These are phyloP conservation scores for Elaphurus davidianus DNA, from an alignment of 2,113 vertebrate species.

Conservation along the genomic window DNA sequence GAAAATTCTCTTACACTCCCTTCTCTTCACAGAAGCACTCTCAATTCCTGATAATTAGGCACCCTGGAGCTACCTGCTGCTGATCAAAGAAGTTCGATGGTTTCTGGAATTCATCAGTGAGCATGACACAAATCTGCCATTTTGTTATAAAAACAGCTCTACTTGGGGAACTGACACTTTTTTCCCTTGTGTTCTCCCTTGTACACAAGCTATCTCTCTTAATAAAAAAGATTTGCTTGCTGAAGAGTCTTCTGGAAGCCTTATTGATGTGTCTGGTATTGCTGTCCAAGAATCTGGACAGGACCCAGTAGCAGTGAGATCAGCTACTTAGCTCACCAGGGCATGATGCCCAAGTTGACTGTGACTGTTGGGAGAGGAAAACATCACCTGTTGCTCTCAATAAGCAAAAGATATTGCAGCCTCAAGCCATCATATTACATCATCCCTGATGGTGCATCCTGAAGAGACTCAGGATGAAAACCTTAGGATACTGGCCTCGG, in stretches of 20 bases:
- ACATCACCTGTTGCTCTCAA: background rate
- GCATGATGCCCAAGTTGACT: background rate
- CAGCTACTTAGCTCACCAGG: background rate
- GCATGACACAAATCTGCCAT: background rate
- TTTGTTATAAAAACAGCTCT: background rate
- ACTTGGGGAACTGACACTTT: background rate
- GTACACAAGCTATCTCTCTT: background rate
- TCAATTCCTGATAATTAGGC: background rate
- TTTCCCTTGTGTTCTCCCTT: background rate
- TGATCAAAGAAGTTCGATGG: background rate
- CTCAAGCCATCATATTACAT: background rate
- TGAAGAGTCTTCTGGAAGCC: background rate
- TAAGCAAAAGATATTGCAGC: background rate
- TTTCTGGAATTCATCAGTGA: background rate
- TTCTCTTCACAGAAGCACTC: background rate
- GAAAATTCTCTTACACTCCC: background rate
- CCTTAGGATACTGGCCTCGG: background rate
- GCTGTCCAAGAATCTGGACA: background rate
- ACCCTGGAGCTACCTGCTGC: background rate
- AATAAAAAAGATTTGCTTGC: background rate
- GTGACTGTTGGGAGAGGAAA: background rate
- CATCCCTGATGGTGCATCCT: background rate
- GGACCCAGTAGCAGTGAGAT: background rate
- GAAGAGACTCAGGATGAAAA: background rate
- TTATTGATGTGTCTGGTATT: background rate